These are phyloP conservation scores for Haemorhous mexicanus DNA, from an alignment of 2,113 vertebrate species.

Conservation along the genomic window DNA sequence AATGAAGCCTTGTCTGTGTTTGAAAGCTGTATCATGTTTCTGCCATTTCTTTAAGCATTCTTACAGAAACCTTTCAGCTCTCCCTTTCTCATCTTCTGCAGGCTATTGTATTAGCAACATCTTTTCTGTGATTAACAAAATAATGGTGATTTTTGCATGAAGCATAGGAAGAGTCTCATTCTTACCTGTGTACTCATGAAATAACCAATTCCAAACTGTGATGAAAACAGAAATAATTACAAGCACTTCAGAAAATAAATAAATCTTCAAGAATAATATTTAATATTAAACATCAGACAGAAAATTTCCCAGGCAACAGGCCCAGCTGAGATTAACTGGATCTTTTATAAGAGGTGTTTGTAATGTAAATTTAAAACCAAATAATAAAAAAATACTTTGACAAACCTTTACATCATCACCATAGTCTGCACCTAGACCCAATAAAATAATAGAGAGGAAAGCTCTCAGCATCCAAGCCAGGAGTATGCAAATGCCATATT, in stretches of 20 bases:
- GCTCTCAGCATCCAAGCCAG: slow-evolving; percentile 10
- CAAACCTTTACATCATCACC: slow-evolving; percentile 20
- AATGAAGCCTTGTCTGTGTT: slow-evolving; percentile 61
- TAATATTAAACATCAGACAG: slow-evolving; percentile 3
- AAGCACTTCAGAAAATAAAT: slow-evolving; percentile 31
- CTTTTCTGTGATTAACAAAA: slow-evolving; percentile 11
- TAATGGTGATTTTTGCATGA: background rate
- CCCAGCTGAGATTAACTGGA: slow-evolving; percentile 42
- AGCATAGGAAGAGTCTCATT: background rate
- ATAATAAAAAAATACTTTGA: slow-evolving; percentile 16
- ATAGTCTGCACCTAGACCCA: background rate
- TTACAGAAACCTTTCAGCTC: slow-evolving; percentile 19
- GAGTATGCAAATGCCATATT: background rate
- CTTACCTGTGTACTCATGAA: background rate
- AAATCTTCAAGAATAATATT: background rate
- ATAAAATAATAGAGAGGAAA: slow-evolving; percentile 30
- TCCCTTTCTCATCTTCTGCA: background rate
- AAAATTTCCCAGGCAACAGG: slow-evolving; percentile 40
- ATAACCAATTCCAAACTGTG: background rate
- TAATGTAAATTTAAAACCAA: slow-evolving; percentile 38
- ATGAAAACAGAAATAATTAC: slow-evolving; percentile 15
- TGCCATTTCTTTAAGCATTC: slow-evolving; percentile 45
- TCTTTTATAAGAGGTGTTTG: background rate
- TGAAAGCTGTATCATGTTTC: slow-evolving; percentile 51
- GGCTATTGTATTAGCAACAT: background rate